A percentile compares a stretch with the other conserved stretches of the same genome.
Evolutionary conservation across 2,113 vertebrate species (phyloP).

Genomic region (Suncus etruscus): DNA sequence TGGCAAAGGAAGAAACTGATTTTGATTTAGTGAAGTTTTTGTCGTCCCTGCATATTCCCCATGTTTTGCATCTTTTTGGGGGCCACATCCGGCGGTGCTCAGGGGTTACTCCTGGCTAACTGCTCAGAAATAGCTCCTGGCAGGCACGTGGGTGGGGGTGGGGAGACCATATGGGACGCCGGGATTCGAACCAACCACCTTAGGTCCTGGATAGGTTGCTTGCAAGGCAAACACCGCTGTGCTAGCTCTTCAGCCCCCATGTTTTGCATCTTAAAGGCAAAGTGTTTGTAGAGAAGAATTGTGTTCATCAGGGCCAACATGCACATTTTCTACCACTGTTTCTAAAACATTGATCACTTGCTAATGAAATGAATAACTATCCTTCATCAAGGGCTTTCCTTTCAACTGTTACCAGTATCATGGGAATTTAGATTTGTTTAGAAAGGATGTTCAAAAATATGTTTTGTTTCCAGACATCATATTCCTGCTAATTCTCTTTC

Average conservation of each 20-base stretch:
- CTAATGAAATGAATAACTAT: background rate
- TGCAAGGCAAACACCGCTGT: too few relatives aligned
- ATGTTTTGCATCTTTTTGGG: too few relatives aligned
- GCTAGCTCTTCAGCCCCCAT: background rate
- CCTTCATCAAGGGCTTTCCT: background rate
- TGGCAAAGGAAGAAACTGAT: background rate
- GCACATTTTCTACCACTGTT: background rate
- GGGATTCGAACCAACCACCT: too few relatives aligned
- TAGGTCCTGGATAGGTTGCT: too few relatives aligned
- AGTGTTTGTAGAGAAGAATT: background rate
- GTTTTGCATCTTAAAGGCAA: constrained; percentile 9
- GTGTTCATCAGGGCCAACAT: background rate
- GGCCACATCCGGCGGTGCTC: too few relatives aligned
- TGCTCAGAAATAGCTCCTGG: too few relatives aligned
- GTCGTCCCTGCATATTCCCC: too few relatives aligned
- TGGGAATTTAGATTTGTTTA: constrained; percentile 50
- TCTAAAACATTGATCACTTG: constrained; percentile 5
- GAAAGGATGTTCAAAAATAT: constrained; percentile 15
- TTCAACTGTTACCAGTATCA: background rate
- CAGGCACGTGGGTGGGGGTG: too few relatives aligned
- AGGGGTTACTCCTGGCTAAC: too few relatives aligned
- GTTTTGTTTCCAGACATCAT: constrained; percentile 22
- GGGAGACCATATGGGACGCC: too few relatives aligned
- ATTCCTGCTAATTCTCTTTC: constrained; percentile 15
- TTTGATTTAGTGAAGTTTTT: constrained; percentile 17